Percentiles rank a stretch among this genome's conserved stretches.
These are phyloP conservation scores for Brevipalpus yothersi DNA, from an alignment of 1,140 invertebrate species.

Conservation along the genomic window DNA sequence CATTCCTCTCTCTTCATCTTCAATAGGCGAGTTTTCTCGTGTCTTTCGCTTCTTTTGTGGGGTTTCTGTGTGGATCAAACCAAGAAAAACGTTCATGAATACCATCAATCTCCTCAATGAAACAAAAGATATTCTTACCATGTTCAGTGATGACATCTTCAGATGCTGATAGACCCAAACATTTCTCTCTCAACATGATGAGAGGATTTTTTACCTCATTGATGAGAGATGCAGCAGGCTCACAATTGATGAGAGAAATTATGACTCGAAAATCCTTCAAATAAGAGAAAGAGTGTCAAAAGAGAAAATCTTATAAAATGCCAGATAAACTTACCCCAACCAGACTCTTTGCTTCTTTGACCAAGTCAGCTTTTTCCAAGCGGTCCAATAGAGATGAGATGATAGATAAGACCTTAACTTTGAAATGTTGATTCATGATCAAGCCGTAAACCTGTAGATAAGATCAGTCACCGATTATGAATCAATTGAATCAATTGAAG, in stretches of 20 bases:
- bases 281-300: background rate
- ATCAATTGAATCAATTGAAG: background rate
- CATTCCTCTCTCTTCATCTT: background rate
- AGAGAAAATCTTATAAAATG: background rate
- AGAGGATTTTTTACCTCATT: background rate
- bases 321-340: conserved; percentile 19
- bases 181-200: background rate
- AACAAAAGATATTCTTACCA: background rate
- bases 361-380: conserved; percentile 17
- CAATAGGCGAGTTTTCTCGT: background rate
- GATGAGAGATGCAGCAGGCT: background rate
- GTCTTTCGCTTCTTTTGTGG: conserved; percentile 1
- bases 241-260: conserved; percentile 8
- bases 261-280: conserved; percentile 21
- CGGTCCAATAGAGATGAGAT: conserved; percentile 17
- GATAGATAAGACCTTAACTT: conserved; percentile 6
- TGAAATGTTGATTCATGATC: conserved; percentile 20
- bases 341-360: conserved; percentile 17
- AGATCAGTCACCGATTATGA: background rate
- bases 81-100: background rate
- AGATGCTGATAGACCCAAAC: background rate
- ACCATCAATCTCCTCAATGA: background rate
- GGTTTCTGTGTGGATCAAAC: background rate
- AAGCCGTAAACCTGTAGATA: conserved; percentile 18
- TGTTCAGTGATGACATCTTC: background rate